A percentile compares a stretch with the other conserved stretches of the same genome.
Evolutionary conservation across 2,797 vertebrate species (phyloP).

Genomic region (Eulemur albifrons): DNA sequence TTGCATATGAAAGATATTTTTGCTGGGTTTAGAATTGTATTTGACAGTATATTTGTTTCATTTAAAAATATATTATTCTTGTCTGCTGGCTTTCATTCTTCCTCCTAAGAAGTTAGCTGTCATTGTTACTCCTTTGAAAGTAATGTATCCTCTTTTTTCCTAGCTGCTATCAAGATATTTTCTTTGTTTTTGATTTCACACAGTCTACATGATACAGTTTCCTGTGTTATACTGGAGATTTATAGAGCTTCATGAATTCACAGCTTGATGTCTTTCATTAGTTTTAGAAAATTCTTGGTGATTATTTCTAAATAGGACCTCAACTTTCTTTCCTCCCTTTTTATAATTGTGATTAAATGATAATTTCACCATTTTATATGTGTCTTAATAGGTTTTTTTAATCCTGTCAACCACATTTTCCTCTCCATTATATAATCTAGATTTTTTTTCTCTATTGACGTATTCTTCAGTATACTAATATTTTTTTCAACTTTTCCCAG

Average conservation of each 20-base stretch:
- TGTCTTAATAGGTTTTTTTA: background rate
- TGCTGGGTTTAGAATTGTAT: background rate
- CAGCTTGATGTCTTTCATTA: background rate
- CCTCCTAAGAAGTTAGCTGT: background rate
- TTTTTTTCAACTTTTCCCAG: background rate
- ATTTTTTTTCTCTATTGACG: background rate
- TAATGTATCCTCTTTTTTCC: background rate
- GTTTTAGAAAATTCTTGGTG: background rate
- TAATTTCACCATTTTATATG: background rate
- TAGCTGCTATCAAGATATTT: background rate
- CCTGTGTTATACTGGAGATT: background rate
- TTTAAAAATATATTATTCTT: background rate
- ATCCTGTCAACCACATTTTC: background rate
- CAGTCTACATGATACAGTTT: background rate
- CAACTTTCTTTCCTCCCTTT: background rate
- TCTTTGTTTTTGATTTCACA: background rate
- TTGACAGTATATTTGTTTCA: background rate
- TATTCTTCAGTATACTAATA: background rate
- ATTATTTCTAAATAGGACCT: background rate
- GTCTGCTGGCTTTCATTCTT: background rate
- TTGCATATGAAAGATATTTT: background rate
- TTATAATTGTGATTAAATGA: background rate
- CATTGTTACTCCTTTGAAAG: background rate
- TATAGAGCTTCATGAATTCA: background rate
- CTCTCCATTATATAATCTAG: background rate